Percentiles rank a stretch among this genome's conserved stretches.
These are phyloP conservation scores for Meteorus sp. DNA, from an alignment of 1,140 invertebrate genomes.

Conservation along the genomic window DNA sequence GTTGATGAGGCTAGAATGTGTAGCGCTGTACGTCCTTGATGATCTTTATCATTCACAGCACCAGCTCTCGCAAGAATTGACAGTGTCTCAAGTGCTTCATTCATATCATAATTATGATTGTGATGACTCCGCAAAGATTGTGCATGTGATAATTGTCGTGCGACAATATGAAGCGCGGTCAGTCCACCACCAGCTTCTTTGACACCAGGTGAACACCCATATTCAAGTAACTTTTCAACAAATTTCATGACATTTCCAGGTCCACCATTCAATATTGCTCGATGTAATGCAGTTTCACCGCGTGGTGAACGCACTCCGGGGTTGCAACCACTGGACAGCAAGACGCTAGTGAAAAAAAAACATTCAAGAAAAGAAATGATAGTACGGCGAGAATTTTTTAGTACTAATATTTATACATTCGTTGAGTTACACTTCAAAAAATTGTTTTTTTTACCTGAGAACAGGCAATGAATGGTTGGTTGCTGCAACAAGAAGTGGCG, in stretches of 20 bases:
- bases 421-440: not conserved
- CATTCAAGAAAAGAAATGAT: not conserved
- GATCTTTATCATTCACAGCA: constrained; percentile 50
- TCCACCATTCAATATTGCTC: constrained; percentile 46
- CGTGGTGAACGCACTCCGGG: constrained; percentile 49
- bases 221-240: constrained; percentile 46
- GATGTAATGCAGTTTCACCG: constrained; percentile 54
- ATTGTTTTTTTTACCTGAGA: constrained; percentile 40
- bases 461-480: constrained; percentile 47
- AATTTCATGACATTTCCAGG: constrained; percentile 43
- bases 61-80: constrained; percentile 45
- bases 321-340: constrained; percentile 51
- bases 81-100: constrained; percentile 45
- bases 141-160: constrained; percentile 43
- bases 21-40: constrained; percentile 48
- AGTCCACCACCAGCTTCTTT: constrained; percentile 54
- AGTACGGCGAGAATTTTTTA: no score
- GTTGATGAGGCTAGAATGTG: constrained; percentile 50
- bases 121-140: constrained; percentile 38
- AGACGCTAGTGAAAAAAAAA: constrained; percentile 33
- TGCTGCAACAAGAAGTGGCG: constrained; percentile 52
- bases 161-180: constrained; percentile 51
- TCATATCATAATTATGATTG: constrained; percentile 39
- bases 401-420: not conserved
- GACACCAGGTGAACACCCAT: constrained; percentile 49